Conservation (phyloP, 2,888 invertebrate species). For the Lacanobia oleracea region DNA sequence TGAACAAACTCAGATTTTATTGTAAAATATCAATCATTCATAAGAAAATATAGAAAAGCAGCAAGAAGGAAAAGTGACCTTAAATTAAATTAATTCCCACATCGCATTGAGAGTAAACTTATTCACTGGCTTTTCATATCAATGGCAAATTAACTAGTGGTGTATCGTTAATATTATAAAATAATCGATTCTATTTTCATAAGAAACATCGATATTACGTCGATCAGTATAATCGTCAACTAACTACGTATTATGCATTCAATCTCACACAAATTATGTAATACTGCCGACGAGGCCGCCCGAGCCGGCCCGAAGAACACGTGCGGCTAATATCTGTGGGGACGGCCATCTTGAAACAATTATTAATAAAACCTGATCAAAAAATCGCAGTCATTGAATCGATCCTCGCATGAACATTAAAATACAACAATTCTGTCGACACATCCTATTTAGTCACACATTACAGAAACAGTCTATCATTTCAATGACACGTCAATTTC, state of each 20-base stretch:
- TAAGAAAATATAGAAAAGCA: constrained; percentile 14
- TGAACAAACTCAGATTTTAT: neutral
- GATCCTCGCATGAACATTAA: constrained; percentile 39
- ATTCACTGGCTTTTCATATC: constrained; percentile 76
- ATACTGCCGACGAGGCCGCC: constrained; percentile 85
- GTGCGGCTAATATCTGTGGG: constrained; percentile 70
- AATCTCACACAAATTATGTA: constrained; percentile 81
- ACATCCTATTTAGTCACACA: constrained; percentile 69
- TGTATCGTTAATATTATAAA: constrained; percentile 67
- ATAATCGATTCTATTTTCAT: constrained; percentile 49
- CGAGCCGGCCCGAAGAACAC: constrained; percentile 70
- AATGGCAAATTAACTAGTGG: constrained; percentile 75
- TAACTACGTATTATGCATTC: constrained; percentile 78
- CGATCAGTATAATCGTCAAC: constrained; percentile 56
- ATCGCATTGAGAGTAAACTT: constrained; percentile 65
- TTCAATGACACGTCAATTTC: constrained; percentile 58
- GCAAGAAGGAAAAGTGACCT: constrained; percentile 19
- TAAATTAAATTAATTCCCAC: constrained; percentile 59
- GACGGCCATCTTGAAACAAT: constrained; percentile 60
- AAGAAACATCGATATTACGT: constrained; percentile 65
- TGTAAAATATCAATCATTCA: neutral
- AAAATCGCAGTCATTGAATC: constrained; percentile 42
- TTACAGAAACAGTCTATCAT: constrained; percentile 70
- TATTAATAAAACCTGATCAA: constrained; percentile 36
- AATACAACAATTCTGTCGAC: constrained; percentile 61